These are phyloP conservation scores for Cydia strobilella DNA, from an alignment of 1,140 invertebrate species.

Conservation along the genomic window DNA sequence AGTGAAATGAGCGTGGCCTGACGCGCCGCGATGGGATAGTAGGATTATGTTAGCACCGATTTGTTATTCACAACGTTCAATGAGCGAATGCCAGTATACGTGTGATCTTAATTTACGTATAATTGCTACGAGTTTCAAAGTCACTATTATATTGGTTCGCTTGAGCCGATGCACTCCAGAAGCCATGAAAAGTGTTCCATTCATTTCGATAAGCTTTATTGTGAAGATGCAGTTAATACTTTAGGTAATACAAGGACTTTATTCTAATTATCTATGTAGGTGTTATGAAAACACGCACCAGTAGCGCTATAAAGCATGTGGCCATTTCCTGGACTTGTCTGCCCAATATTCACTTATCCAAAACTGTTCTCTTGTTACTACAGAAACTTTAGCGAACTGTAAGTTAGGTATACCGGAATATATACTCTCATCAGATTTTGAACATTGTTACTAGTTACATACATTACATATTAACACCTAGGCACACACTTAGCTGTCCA, in stretches of 20 bases:
- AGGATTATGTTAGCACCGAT: not conserved
- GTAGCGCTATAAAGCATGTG: too few species aligned
- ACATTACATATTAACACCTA: too few species aligned
- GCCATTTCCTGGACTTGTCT: too few species aligned
- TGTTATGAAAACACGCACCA: not conserved
- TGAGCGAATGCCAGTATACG: not conserved
- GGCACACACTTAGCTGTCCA: too few species aligned
- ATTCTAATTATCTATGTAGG: not conserved
- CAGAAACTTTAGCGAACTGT: too few species aligned
- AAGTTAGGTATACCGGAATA: too few species aligned
- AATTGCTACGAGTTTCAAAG: not conserved
- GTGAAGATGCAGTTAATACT: conserved; percentile 37
- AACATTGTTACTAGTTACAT: too few species aligned
- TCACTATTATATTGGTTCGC: not conserved
- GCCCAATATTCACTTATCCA: too few species aligned
- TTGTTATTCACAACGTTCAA: not conserved
- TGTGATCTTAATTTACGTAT: not conserved
- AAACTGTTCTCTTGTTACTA: too few species aligned
- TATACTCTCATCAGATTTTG: too few species aligned
- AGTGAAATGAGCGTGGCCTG: conserved; percentile 23
- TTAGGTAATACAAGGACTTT: not conserved
- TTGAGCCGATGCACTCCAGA: conserved; percentile 14
- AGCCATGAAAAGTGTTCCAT: not conserved
- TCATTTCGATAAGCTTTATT: conserved; percentile 46
- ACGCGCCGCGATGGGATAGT: conserved; percentile 5